Conservation (phyloP, 2,797 vertebrate genomes). For the Xiphophorus birchmanni region DNA sequence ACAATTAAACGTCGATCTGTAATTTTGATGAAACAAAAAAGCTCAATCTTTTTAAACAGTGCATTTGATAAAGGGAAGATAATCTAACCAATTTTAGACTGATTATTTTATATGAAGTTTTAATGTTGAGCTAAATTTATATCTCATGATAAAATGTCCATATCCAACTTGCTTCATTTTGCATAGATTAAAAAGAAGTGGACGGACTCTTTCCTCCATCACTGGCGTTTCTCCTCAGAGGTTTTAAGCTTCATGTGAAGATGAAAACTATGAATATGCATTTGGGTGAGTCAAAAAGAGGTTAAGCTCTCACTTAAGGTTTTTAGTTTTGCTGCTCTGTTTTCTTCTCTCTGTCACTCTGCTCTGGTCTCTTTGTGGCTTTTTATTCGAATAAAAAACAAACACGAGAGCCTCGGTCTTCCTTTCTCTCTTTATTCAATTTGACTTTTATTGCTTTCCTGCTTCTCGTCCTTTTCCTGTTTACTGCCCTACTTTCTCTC, state of each 20-base stretch:
- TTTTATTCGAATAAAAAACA: slow-evolving; percentile 6
- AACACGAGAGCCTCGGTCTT: not conserved
- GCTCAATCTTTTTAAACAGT: not conserved
- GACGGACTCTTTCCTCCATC: not conserved
- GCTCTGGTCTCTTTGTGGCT: slow-evolving; percentile 8
- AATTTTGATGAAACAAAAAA: not conserved
- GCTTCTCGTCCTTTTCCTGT: not conserved
- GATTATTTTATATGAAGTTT: not conserved
- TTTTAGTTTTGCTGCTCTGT: slow-evolving; percentile 7
- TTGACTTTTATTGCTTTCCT: slow-evolving; percentile 3
- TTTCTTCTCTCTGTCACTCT: slow-evolving; percentile 19
- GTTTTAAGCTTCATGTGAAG: not conserved
- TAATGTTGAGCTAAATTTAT: not conserved
- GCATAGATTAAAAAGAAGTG: too few relatives aligned
- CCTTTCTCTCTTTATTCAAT: not conserved
- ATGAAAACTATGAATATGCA: slow-evolving; percentile 26
- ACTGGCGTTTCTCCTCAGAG: not conserved
- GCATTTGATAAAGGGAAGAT: not conserved
- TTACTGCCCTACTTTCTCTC: slow-evolving; percentile 9
- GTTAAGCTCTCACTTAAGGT: slow-evolving; percentile 39
- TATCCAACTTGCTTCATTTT: not conserved
- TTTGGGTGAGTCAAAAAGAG: slow-evolving; percentile 35
- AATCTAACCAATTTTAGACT: not conserved
- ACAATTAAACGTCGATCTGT: not conserved
- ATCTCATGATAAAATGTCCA: not conserved